These are phyloP conservation scores for Corydoras sp. DNA, from an alignment of 2,113 vertebrate species.

Conservation along the genomic window DNA sequence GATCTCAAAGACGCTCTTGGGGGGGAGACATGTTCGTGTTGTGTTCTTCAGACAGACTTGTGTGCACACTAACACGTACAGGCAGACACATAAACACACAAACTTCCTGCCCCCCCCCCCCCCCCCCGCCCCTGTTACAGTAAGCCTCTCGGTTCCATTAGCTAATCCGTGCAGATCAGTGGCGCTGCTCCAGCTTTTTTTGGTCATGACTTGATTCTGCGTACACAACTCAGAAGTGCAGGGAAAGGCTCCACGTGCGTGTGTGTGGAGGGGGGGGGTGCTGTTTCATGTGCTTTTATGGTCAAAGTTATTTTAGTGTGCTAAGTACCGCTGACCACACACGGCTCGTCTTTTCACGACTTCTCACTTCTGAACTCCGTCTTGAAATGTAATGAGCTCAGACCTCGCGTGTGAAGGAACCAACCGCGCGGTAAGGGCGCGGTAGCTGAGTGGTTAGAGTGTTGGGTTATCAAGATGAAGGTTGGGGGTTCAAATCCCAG, in stretches of 20 bases:
- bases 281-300: not conserved
- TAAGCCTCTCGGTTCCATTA: not conserved
- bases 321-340: not conserved
- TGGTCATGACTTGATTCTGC: not conserved
- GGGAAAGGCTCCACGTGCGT: not conserved
- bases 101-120: not conserved
- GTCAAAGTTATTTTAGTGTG: not conserved
- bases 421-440: too few relatives aligned
- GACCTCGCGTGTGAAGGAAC: too few relatives aligned
- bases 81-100: conserved; percentile 1
- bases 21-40: too few relatives aligned
- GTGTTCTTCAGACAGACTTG: too few relatives aligned
- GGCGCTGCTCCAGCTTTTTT: not conserved
- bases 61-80: not conserved
- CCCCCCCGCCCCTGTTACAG: not conserved
- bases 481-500: too few relatives aligned
- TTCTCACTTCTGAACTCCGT: not conserved
- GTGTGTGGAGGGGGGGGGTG: not conserved
- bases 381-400: too few relatives aligned
- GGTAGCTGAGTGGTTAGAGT: too few relatives aligned
- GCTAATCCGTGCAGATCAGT: not conserved
- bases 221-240: not conserved
- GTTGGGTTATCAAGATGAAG: too few relatives aligned
- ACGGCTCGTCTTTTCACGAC: not conserved
- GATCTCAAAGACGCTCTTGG: too few relatives aligned